Conservation (phyloP, 2,888 invertebrate species). For the Idaea biselata region DNA sequence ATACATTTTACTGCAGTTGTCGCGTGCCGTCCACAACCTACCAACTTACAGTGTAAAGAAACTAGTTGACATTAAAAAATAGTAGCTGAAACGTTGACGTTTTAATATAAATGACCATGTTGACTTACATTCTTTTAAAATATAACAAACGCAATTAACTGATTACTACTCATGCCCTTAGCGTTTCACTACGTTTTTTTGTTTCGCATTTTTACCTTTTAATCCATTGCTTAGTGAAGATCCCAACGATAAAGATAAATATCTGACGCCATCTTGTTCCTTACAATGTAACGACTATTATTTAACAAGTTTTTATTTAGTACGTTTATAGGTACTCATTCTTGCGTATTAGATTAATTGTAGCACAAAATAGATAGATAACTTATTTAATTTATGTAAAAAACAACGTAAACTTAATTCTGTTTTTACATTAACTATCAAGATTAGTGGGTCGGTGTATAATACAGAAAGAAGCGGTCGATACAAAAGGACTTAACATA, state of each 20-base stretch:
- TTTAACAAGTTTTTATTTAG: conserved; percentile 18
- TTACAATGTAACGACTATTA: conserved; percentile 22
- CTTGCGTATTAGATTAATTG: conserved; percentile 5
- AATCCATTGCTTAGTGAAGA: conserved; percentile 52
- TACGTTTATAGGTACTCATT: not conserved
- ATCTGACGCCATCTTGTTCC: conserved; percentile 33
- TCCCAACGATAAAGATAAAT: conserved; percentile 49
- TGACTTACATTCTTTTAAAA: conserved; percentile 22
- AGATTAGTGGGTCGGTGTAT: conserved; percentile 39
- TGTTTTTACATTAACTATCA: conserved; percentile 49
- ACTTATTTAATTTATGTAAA: not conserved
- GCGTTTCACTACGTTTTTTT: conserved; percentile 31
- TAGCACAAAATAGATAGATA: not conserved
- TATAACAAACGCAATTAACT: conserved; percentile 54
- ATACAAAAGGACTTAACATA: conserved; percentile 80
- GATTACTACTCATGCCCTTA: conserved; percentile 37
- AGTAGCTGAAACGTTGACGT: conserved; percentile 28
- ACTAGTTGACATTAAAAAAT: not conserved
- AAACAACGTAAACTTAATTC: not conserved
- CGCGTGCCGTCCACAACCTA: too few species aligned
- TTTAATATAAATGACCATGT: conserved; percentile 41
- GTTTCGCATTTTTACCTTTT: conserved; percentile 36
- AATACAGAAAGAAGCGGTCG: conserved; percentile 65
- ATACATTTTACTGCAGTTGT: too few species aligned
- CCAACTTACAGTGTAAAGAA: not conserved